These are phyloP conservation scores for Mormyrus iriodes DNA, from an alignment of 2,113 vertebrate species.

Conservation along the genomic window DNA sequence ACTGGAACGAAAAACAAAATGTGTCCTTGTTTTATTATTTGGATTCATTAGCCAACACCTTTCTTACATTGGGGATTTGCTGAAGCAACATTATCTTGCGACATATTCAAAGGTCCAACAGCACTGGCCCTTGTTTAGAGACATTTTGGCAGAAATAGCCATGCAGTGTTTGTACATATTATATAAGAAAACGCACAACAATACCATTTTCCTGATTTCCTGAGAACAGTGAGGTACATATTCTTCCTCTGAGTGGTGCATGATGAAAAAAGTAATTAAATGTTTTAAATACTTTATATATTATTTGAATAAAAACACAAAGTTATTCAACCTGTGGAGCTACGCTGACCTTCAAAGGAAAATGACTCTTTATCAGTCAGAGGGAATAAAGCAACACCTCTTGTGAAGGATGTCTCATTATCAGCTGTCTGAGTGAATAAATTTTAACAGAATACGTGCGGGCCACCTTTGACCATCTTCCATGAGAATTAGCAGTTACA, in stretches of 20 bases:
- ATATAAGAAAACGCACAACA: neutral
- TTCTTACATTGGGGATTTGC: neutral
- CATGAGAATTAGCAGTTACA: neutral
- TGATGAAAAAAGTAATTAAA: neutral
- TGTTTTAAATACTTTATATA: slow-evolving; percentile 9
- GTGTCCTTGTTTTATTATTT: neutral
- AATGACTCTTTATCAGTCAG: slow-evolving; percentile 1
- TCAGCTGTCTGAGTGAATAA: slow-evolving; percentile 4
- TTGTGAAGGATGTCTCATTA: slow-evolving; percentile 1
- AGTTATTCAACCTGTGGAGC: slow-evolving; percentile 4
- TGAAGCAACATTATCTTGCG: neutral
- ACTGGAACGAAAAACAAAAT: neutral
- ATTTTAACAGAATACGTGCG: neutral
- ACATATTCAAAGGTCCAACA: neutral
- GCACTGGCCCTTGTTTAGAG: neutral
- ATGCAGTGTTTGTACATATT: neutral
- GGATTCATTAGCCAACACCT: neutral
- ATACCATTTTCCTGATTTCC: neutral
- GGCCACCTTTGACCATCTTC: slow-evolving; percentile 8
- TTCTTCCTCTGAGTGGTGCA: neutral
- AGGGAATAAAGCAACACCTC: neutral
- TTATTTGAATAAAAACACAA: slow-evolving; percentile 8
- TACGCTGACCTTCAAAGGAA: neutral
- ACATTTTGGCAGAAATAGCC: neutral
- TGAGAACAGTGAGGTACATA: neutral